Base-by-base conservation (phyloP, 2,797 vertebrate species). In the Pseudotriccus pelzelni region DNA sequence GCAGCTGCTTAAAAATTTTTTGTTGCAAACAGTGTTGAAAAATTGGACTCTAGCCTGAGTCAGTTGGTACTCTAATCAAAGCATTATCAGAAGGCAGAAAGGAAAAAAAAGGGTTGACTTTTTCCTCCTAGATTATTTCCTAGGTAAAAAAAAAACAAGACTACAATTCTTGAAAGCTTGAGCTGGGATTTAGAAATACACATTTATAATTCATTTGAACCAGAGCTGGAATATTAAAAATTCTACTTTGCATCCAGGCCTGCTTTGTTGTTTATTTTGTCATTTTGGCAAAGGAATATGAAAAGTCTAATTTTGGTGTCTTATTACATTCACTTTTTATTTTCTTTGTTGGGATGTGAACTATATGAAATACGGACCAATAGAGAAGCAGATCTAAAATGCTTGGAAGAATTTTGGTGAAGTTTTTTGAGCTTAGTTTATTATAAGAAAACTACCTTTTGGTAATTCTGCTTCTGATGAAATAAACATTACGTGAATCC, bases 191-290 rank as follows among this genome's bases (percentile, higher is more conserved):
- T 64, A 44, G 32, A 53, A 56, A 68, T 21, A 44, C 2, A 39
- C 9, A 64, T 84, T 75, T 56, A 87, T 72, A 91, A 82, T 89
- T 94, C 53, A 75, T 34, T 74, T 73, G 21, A 84, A 82, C 15
- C 16, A 53, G 32, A 75, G 7, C 1, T 47, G 72, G 13, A 89
- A 53, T 82, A 87, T 76, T 76, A 72, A 91, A 87, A 91, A 52
- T 15, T 41, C 6, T 58, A 52, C 10, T 84, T 82, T 94, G 12
- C 20, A 72, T 64, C 20, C 12, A 55, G 39, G 28, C 6, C 55
- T 67, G 1, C 13, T 84, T 89, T 87, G 52, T 60, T 63, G 18
- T 56, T 93, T 87, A 52, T 7, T 36, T 9, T 34, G 27, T 41
- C 10, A 50, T 72, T 84, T 84, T 84, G 53, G 70, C 37, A 89